Conservation (phyloP, 1,140 invertebrate genomes). For the Linepithema humile region DNA sequence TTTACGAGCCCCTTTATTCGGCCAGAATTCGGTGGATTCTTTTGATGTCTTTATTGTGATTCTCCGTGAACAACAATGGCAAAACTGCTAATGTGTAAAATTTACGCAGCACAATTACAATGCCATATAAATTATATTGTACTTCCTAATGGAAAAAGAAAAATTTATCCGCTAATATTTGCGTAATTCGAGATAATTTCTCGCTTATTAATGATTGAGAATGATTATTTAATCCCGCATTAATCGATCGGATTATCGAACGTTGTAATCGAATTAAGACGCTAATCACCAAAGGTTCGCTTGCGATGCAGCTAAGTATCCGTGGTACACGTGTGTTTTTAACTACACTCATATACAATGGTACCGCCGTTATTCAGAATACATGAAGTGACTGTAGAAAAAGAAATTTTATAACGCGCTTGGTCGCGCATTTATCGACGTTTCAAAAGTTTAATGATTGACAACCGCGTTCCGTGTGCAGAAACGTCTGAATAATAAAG, state of each 20-base stretch:
- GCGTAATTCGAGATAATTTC: constrained; percentile 39
- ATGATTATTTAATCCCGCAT: constrained; percentile 64
- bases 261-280: constrained; percentile 66
- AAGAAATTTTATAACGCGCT: constrained; percentile 39
- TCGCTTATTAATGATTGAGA: constrained; percentile 53
- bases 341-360: not conserved
- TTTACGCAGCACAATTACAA: not conserved
- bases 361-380: constrained; percentile 3
- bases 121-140: not conserved
- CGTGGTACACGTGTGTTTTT: constrained; percentile 13
- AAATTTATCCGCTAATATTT: not conserved
- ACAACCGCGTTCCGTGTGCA: constrained; percentile 29
- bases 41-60: constrained; percentile 52
- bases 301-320: constrained; percentile 3
- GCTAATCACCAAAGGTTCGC: constrained; percentile 40
- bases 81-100: not conserved
- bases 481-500: constrained; percentile 68
- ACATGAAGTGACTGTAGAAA: constrained; percentile 7
- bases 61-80: not conserved
- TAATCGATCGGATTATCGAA: constrained; percentile 60
- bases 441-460: constrained; percentile 50
- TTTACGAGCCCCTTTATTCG: constrained; percentile 47
- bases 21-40: constrained; percentile 35
- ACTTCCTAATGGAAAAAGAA: not conserved
- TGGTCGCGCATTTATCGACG: constrained; percentile 22